Percentiles rank a stretch among this genome's conserved stretches.
phyloP scores from a whole-genome alignment of 2,888 invertebrate genomes.

The Ditula angustiorana region DNA sequence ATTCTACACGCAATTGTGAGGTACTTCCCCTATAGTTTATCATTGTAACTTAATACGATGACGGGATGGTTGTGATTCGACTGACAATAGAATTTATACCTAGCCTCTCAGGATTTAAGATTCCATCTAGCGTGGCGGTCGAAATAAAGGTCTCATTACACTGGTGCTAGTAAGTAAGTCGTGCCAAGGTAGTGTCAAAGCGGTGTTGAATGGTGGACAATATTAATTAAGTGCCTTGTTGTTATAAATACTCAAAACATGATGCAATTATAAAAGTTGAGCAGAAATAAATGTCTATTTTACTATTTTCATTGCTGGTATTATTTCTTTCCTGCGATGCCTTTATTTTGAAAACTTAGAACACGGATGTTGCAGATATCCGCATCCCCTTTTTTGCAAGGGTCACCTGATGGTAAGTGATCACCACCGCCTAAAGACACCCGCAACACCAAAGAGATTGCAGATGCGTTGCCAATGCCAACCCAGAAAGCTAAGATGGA shows the following conservation, averaged over 20 bases:
- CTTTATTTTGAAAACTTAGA: no score
- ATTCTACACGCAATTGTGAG: neutral
- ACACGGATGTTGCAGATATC: no score
- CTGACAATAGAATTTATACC: neutral
- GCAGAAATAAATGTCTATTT: slow-evolving; percentile 83
- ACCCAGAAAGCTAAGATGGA: no score
- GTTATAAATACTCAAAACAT: slow-evolving; percentile 76
- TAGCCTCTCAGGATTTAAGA: slow-evolving; percentile 29
- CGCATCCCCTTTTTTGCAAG: no score
- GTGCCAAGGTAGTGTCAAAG: slow-evolving; percentile 37
- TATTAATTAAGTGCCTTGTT: slow-evolving; percentile 70
- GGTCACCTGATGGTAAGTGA: no score
- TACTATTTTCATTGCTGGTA: slow-evolving; percentile 83
- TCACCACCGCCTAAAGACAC: no score
- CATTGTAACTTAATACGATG: neutral
- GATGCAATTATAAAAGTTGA: slow-evolving; percentile 78
- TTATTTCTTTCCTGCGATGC: slow-evolving; percentile 58
- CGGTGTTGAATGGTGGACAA: slow-evolving; percentile 45
- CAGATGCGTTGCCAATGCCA: no score
- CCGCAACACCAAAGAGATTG: no score
- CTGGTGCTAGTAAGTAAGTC: slow-evolving; percentile 47
- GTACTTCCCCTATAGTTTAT: neutral
- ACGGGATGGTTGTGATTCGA: slow-evolving; percentile 6
- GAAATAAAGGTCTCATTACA: slow-evolving; percentile 22
- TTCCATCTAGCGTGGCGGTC: slow-evolving; percentile 27